A percentile compares a stretch with the other conserved stretches of the same genome.
Conservation (phyloP, 2,888 invertebrate genomes). For the Volucella bombylans region DNA sequence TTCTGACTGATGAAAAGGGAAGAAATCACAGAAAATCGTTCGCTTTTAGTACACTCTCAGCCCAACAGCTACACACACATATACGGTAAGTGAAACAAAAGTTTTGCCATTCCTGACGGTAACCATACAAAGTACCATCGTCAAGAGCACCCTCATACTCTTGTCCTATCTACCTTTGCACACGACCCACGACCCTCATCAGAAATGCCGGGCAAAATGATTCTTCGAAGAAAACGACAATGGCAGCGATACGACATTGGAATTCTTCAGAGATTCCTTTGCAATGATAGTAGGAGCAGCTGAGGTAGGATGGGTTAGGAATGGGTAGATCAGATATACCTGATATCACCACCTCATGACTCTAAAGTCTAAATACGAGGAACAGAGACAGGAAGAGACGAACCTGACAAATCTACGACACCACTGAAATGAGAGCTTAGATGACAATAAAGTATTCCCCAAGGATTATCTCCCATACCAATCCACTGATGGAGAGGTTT, state of each 20-base stretch:
- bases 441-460: constrained; percentile 58
- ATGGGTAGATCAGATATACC: constrained; percentile 2
- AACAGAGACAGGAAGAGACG: constrained; percentile 15
- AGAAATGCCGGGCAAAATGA: constrained; percentile 46
- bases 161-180: background rate
- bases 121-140: constrained; percentile 47
- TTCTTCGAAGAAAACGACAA: constrained; percentile 36
- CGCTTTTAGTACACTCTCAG: constrained; percentile 24
- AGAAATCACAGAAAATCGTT: constrained; percentile 54
- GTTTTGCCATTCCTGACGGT: constrained; percentile 63
- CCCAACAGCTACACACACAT: background rate
- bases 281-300: background rate
- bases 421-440: constrained; percentile 65
- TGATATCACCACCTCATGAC: constrained; percentile 3
- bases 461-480: constrained; percentile 11
- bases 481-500: background rate
- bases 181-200: constrained; percentile 45
- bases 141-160: constrained; percentile 9
- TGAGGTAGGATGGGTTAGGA: background rate
- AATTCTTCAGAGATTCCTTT: constrained; percentile 64
- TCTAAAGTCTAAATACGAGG: constrained; percentile 3
- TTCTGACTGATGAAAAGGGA: constrained; percentile 10
- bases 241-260: constrained; percentile 48
- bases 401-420: constrained; percentile 43
- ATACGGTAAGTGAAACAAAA: constrained; percentile 44